Base-by-base conservation (phyloP, 1,140 invertebrate genomes). In the Cotesia chilonis region DNA sequence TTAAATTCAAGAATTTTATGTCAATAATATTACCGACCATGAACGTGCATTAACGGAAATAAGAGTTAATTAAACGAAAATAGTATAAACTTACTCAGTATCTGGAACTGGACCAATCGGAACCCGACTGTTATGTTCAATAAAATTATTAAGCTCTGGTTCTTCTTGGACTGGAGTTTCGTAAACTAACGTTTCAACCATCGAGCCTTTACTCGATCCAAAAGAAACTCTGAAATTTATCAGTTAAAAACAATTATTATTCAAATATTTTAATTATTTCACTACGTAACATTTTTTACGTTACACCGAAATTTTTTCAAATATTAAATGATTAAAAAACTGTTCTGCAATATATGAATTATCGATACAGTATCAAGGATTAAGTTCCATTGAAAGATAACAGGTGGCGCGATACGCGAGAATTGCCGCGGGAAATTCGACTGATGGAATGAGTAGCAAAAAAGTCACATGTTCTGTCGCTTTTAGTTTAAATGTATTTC, bases 151-250 rank as follows among this genome's bases (percentile, higher is more conserved):
- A 59, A 91, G 91, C 81, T 90, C 90, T 5, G 88, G 89, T 79
- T 92, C 91, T 80, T 92, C 91, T 79, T 91, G 90, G 36, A 92
- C 87, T 6, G 91, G 91, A 75, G 93, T 95, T 86, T 96, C 95
- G 85, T 95, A 96, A 70, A 96, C 94, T 51, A 96, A 88, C 14
- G 95, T 96, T 87, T 96, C 95, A 51, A 96, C 95, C 94, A 96
- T 96, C n/a, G 94, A 96, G 68, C 95, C 95, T 87, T 96, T 96
- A 74, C 94, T 95, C 81, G 94, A 96, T 60, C 95, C 95, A 85
- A 96, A 96, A 41, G 95, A 96, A 67, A 96, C 95, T 88, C 95
- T 96, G 89, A 69, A 70, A 60, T 71, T 57, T 7, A 37, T 2
- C 14, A 20, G 4, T 51, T 51, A 55, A 12, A n/a, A 7, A n/a